A percentile compares a stretch with the other conserved stretches of the same genome.
Conservation (phyloP, 2,888 invertebrate species). For the Brenthis daphne region DNA sequence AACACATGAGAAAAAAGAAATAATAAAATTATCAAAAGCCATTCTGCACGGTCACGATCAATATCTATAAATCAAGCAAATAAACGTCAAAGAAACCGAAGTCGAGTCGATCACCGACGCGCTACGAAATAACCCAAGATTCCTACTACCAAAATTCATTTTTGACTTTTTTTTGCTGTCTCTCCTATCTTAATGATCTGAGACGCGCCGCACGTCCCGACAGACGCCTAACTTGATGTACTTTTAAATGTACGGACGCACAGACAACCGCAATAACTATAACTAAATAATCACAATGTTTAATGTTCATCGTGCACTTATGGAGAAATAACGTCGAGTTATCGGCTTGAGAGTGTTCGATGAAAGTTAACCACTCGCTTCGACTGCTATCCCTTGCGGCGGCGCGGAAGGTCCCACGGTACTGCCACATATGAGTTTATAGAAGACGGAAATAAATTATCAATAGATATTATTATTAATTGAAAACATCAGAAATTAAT, state of each 20-base stretch:
- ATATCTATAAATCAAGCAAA: conserved; percentile 27
- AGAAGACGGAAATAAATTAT: conserved; percentile 39
- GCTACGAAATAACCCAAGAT: conserved; percentile 34
- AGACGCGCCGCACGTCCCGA: conserved; percentile 42
- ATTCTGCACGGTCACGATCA: conserved; percentile 26
- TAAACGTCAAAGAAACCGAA: conserved; percentile 37
- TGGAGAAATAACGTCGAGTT: conserved; percentile 17
- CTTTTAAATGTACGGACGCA: conserved; percentile 59
- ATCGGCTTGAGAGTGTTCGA: conserved; percentile 24
- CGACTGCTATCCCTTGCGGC: conserved; percentile 10
- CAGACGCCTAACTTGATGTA: conserved; percentile 52
- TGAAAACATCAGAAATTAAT: conserved; percentile 33
- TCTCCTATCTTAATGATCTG: conserved; percentile 53
- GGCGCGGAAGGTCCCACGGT: conserved; percentile 32
- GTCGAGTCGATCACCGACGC: conserved; percentile 33
- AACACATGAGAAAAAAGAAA: conserved; percentile 16
- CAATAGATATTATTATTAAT: conserved; percentile 40
- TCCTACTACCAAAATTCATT: conserved; percentile 34
- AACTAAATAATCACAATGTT: conserved; percentile 27
- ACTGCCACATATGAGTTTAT: conserved; percentile 29
- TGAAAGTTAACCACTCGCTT: conserved; percentile 29
- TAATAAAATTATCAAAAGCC: conserved; percentile 19
- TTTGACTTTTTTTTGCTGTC: conserved; percentile 44
- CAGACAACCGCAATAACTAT: background rate
- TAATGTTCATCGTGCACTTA: conserved; percentile 32